Evolutionary conservation across 2,797 vertebrate genomes (phyloP).

Genomic region (Bovichtus variegatus): DNA sequence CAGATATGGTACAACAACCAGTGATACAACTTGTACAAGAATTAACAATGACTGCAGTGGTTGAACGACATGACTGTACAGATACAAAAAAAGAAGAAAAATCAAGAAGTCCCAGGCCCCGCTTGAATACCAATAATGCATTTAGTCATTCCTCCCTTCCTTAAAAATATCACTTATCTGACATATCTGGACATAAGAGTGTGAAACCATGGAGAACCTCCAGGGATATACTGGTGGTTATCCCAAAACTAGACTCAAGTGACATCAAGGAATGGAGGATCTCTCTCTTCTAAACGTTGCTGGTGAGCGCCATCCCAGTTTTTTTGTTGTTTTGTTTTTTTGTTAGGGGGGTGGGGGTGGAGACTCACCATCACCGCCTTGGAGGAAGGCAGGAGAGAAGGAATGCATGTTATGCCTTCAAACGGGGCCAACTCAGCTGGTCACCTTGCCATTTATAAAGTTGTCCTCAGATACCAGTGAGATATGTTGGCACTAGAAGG

Average conservation of each 20-base stretch:
- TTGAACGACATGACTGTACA: constrained; percentile 88
- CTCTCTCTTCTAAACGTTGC: constrained; percentile 24
- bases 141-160: constrained; percentile 42
- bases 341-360: background rate
- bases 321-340: too few species aligned
- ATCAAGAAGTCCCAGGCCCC: constrained; percentile 70
- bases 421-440: constrained; percentile 73
- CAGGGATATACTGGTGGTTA: constrained; percentile 27
- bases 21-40: constrained; percentile 89
- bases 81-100: constrained; percentile 75
- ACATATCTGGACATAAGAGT: constrained; percentile 41
- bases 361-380: constrained; percentile 26
- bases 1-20: constrained; percentile 88
- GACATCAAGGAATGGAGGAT: constrained; percentile 45
- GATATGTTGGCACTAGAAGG: constrained; percentile 84
- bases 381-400: constrained; percentile 55
- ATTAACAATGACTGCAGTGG: constrained; percentile 90
- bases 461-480: constrained; percentile 80
- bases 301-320: constrained; percentile 25
- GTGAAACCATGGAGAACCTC: constrained; percentile 23
- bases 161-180: constrained; percentile 37
- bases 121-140: constrained; percentile 68
- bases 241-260: constrained; percentile 47
- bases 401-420: constrained; percentile 65
- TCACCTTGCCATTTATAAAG: constrained; percentile 78